These are phyloP conservation scores for Cheilosia vernalis DNA, from an alignment of 2,888 invertebrate genomes.

Conservation along the genomic window DNA sequence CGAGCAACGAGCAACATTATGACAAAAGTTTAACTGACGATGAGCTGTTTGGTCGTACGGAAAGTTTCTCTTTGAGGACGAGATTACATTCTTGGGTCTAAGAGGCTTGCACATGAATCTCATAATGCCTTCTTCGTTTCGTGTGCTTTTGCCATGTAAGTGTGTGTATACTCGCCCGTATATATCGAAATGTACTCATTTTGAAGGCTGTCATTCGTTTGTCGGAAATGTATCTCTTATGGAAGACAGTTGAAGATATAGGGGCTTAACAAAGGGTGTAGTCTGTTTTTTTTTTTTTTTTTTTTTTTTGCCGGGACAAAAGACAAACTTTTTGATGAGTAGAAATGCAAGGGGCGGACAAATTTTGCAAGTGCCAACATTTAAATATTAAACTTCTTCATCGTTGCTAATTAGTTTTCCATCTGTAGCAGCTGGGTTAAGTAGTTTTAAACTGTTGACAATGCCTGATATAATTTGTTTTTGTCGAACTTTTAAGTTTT, in stretches of 20 bases:
- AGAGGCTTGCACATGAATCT: conserved; percentile 33
- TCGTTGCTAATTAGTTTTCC: conserved; percentile 45
- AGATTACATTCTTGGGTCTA: conserved; percentile 6
- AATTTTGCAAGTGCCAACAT: conserved; percentile 24
- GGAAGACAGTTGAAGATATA: conserved; percentile 19
- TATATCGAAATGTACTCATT: conserved; percentile 1
- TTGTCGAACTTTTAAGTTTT: not conserved
- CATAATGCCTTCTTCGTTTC: conserved; percentile 8
- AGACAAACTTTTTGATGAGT: conserved; percentile 54
- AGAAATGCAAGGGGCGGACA: not conserved
- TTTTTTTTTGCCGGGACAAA: conserved; percentile 22
- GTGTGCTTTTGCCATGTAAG: not conserved
- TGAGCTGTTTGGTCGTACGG: not conserved
- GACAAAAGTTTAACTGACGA: conserved; percentile 7
- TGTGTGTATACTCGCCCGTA: not conserved
- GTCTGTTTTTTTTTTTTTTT: conserved; percentile 32
- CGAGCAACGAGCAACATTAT: not conserved
- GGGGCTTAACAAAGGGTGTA: conserved; percentile 7
- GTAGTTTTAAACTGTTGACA: not conserved
- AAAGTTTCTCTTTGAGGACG: conserved; percentile 43
- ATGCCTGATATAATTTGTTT: not conserved
- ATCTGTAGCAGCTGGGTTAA: not conserved
- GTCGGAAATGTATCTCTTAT: conserved; percentile 36
- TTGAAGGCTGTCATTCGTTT: conserved; percentile 23
- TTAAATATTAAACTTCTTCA: conserved; percentile 10